phyloP scores from a whole-genome alignment of 2,797 vertebrate genomes.

The Pygocentrus nattereri region DNA sequence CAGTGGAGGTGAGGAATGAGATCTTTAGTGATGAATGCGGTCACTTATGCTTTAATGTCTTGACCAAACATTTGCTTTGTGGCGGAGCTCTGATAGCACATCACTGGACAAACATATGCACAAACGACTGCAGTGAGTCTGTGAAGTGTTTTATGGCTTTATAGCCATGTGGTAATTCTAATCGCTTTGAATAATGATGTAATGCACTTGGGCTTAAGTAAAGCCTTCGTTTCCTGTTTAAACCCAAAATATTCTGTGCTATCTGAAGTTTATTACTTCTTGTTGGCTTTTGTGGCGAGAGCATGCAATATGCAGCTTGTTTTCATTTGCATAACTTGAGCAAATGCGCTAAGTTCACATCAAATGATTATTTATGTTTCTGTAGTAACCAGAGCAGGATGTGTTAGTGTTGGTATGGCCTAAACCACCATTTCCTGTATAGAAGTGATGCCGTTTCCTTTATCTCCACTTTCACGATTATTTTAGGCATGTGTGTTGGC shows the following conservation, averaged over 20 bases:
- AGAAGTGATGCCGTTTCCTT: background rate
- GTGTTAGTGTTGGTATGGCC: background rate
- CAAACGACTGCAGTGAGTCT: background rate
- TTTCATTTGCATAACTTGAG: background rate
- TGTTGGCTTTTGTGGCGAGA: background rate
- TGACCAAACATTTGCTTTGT: background rate
- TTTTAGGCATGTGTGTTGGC: background rate
- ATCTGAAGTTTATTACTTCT: constrained; percentile 4
- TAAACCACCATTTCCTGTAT: constrained; percentile 45
- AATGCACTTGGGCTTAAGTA: background rate
- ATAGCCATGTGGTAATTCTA: background rate
- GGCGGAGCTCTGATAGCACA: background rate
- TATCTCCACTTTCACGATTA: background rate
- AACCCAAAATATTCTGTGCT: background rate
- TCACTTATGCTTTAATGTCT: background rate
- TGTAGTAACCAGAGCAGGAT: background rate
- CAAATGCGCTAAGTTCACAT: background rate
- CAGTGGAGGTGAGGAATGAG: background rate
- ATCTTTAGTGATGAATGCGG: background rate
- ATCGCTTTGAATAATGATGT: constrained; percentile 24
- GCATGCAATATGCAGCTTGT: background rate
- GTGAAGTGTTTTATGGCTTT: constrained; percentile 2
- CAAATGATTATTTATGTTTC: background rate
- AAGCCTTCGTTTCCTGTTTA: constrained; percentile 15
- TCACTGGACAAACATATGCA: background rate